These are phyloP conservation scores for Eptatretus burgeri DNA, from an alignment of 2,113 vertebrate species.

Conservation along the genomic window DNA sequence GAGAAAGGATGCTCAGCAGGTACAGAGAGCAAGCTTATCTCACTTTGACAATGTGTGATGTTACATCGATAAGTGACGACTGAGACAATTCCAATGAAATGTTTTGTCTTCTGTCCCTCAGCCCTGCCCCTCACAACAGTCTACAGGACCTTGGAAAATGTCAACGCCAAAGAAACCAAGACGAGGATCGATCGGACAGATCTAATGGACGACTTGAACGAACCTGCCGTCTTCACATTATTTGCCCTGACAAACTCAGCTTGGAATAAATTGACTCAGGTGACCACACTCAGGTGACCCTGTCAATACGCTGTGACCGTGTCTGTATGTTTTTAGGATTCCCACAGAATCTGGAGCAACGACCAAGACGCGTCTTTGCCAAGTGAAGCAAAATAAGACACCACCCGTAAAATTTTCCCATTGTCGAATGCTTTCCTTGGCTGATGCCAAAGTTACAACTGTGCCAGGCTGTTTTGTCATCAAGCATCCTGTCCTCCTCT, in stretches of 20 bases:
- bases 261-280: neutral
- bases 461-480: too few species aligned
- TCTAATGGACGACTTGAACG: neutral
- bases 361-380: too few species aligned
- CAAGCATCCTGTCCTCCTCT: too few species aligned
- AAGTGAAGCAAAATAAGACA: too few species aligned
- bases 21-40: neutral
- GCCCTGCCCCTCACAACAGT: conserved; percentile 1
- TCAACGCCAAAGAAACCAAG: neutral
- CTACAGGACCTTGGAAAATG: neutral
- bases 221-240: neutral
- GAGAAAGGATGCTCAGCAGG: conserved; percentile 3
- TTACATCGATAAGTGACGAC: neutral
- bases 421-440: too few species aligned
- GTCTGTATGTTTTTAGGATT: too few species aligned
- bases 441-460: too few species aligned
- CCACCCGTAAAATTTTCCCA: too few species aligned
- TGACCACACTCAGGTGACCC: neutral
- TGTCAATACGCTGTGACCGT: too few species aligned
- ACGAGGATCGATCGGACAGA: conserved; percentile 2
- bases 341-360: too few species aligned
- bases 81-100: too few species aligned
- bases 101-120: neutral
- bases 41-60: neutral
- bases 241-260: neutral